Base-by-base conservation (phyloP, 2,113 vertebrate species). In the Orthonyx spaldingii region DNA sequence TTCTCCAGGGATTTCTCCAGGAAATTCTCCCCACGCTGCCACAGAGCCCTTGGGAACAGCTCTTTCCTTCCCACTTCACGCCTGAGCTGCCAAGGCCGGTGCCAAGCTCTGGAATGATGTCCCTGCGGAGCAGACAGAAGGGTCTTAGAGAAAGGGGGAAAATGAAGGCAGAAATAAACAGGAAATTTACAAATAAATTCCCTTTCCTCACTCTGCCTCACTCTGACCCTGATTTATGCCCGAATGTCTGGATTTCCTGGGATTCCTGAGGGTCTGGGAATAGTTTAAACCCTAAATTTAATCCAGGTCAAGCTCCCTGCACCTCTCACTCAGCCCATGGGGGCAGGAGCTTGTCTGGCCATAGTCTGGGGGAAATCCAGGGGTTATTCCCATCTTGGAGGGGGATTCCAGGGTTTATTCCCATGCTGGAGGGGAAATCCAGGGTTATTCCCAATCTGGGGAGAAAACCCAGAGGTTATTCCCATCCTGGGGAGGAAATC, bases 211-310 rank as follows among this genome's bases (percentile, higher is more conserved):
- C 23, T 80, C 46, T 49, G 16, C 53, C 77, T 46, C 10, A 8
- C 30, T 52, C 47, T 57, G 11, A 11, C 24, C 52, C 41, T 14
- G 30, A 41, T 9, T 32, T 10, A 33, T 0, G 1, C 15, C 39
- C 21, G 32, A 21, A 26, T 0, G 0, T 1, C 57, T 32, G 27
- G 3, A 2, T 39, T 30, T 28, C 10, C 57, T 23, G 53, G 59
- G 53, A 27, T 49, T 33, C 7, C 0, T 0, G 37, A 41, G 37
- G 50, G 30, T 47, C 83, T 10, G 57, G 57, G 57, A 15, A 35
- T 23, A 17, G 35, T 37, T 37, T 60, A 17, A 37, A 35, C 2
- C n/a, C n/a, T 23, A 2, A 8, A 4, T 50, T 24, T 18, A 4
- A 42, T 35, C 27, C 35, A 18, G 3, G 41, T 60, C 35, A 12